Conservation (phyloP, 2,797 vertebrate genomes). For the Cheirogaleus major region DNA sequence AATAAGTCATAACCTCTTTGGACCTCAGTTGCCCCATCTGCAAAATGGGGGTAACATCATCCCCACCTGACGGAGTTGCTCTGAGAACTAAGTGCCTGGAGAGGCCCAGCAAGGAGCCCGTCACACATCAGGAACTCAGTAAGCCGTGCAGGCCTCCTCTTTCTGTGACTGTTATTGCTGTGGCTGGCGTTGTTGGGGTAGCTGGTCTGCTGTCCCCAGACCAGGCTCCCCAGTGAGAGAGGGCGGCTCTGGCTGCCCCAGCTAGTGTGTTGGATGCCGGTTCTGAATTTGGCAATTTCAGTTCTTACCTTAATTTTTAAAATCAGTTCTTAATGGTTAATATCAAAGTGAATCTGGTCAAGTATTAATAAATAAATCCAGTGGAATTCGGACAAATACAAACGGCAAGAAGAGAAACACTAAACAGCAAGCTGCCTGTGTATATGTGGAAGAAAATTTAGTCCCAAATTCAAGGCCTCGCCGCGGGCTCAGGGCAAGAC, state of each 20-base stretch:
- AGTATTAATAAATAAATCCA: neutral
- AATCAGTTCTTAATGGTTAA: neutral
- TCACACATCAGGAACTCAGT: neutral
- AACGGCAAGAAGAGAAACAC: neutral
- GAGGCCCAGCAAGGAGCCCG: neutral
- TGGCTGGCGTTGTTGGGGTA: neutral
- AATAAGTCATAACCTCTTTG: neutral
- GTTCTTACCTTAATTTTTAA: neutral
- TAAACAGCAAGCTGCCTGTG: neutral
- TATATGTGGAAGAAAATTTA: neutral
- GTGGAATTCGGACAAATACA: neutral
- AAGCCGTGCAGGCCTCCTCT: neutral
- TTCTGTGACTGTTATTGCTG: fast-evolving
- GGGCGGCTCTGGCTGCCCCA: neutral
- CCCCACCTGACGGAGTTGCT: neutral
- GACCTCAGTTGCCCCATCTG: neutral
- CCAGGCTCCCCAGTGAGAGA: neutral
- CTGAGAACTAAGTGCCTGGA: neutral
- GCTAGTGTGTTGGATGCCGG: neutral
- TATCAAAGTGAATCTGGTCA: neutral
- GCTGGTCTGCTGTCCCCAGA: no score
- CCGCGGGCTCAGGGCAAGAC: neutral
- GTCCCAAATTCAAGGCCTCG: neutral
- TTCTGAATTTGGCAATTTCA: neutral
- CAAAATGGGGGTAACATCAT: neutral